Evolutionary conservation across 2,888 invertebrate genomes (phyloP).

Genomic region (Drosophila austrosaltans): DNA sequence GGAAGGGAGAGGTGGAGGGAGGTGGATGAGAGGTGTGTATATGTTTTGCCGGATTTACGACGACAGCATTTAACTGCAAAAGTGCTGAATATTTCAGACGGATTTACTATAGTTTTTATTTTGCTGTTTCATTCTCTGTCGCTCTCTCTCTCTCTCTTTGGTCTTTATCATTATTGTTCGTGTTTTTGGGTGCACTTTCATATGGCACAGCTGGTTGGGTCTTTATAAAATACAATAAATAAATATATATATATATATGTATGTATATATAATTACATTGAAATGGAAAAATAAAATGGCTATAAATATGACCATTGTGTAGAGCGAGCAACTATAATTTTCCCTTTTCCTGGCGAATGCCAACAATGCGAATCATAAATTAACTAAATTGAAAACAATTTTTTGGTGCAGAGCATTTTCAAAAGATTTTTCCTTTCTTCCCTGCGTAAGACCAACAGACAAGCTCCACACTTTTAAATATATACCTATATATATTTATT

Average conservation of each 20-base stretch:
- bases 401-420: slow-evolving; percentile 32
- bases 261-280: slow-evolving; percentile 56
- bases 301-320: slow-evolving; percentile 71
- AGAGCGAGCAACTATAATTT: slow-evolving; percentile 30
- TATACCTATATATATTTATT: slow-evolving; percentile 58
- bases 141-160: not conserved
- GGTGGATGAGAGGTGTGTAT: slow-evolving; percentile 26
- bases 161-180: slow-evolving; percentile 3
- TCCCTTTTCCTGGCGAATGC: slow-evolving; percentile 33
- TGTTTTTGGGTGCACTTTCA: slow-evolving; percentile 43
- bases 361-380: slow-evolving; percentile 70
- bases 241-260: slow-evolving; percentile 22
- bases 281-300: slow-evolving; percentile 71
- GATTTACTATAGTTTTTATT: slow-evolving; percentile 33
- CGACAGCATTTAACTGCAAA: slow-evolving; percentile 26
- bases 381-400: slow-evolving; percentile 74
- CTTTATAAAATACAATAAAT: slow-evolving; percentile 41
- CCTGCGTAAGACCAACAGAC: not conserved
- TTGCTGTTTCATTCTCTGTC: slow-evolving; percentile 35
- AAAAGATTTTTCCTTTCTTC: slow-evolving; percentile 12
- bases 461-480: slow-evolving; percentile 12
- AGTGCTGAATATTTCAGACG: slow-evolving; percentile 33
- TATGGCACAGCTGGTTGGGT: slow-evolving; percentile 38
- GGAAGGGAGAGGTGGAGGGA: not conserved
- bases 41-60: slow-evolving; percentile 24